Percentiles rank a stretch among this genome's conserved stretches.
Conservation (phyloP, 2,888 invertebrate genomes). For the Cheilosia variabilis region DNA sequence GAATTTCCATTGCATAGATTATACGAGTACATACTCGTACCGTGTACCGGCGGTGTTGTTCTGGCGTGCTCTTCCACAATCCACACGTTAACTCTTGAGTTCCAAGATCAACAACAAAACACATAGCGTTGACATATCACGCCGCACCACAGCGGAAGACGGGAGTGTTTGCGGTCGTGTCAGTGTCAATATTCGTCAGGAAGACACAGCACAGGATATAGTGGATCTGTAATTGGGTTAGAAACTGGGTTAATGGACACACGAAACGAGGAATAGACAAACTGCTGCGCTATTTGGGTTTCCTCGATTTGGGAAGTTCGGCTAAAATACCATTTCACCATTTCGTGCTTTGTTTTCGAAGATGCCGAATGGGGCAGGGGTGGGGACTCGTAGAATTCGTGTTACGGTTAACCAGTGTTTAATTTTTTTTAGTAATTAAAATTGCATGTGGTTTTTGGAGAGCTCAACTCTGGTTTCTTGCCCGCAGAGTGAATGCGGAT, state of each 20-base stretch:
- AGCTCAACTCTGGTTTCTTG: conserved; percentile 4
- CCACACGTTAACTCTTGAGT: neutral
- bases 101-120: conserved; percentile 11
- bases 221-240: conserved; percentile 40
- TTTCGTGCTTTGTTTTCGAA: neutral
- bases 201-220: conserved; percentile 13
- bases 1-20: conserved; percentile 2
- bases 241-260: conserved; percentile 51
- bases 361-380: neutral
- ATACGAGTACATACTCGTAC: neutral
- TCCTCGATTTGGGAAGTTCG: conserved; percentile 2
- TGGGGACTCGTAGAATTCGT: conserved; percentile 23
- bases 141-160: neutral
- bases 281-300: neutral
- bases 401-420: conserved; percentile 40
- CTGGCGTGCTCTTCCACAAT: neutral
- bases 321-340: conserved; percentile 1
- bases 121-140: neutral
- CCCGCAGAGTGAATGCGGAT: neutral
- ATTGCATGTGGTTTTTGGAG: conserved; percentile 38
- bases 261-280: neutral
- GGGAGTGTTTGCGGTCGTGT: neutral
- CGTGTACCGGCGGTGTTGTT: neutral
- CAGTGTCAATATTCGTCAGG: conserved; percentile 24
- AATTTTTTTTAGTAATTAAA: conserved; percentile 26